phyloP scores from a whole-genome alignment of 2,888 invertebrate genomes.

The Reticulitermes lucifugus region DNA sequence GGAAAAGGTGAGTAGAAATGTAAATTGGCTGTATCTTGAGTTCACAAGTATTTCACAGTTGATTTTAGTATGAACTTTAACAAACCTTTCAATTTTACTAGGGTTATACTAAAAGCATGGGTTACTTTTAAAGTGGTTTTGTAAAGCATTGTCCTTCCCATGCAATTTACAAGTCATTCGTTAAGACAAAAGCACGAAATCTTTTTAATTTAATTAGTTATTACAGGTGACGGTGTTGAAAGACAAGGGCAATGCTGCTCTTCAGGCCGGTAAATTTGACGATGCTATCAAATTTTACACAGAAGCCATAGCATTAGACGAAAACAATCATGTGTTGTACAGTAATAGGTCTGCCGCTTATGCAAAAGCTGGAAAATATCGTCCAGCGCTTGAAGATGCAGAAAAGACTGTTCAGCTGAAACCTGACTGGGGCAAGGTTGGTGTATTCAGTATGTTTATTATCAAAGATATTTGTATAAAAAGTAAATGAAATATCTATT shows the following conservation, averaged over 20 bases:
- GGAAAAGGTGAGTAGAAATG: conserved; percentile 8
- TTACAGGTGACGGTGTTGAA: conserved; percentile 73
- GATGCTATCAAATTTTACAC: conserved; percentile 85
- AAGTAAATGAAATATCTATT: background rate
- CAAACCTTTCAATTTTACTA: background rate
- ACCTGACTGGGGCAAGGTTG: conserved; percentile 86
- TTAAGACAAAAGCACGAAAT: background rate
- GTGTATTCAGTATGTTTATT: background rate
- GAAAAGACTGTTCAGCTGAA: conserved; percentile 84
- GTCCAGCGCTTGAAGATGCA: conserved; percentile 84
- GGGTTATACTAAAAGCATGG: conserved; percentile 11
- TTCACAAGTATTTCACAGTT: background rate
- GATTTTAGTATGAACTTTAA: background rate
- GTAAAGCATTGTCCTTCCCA: background rate
- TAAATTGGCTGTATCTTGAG: background rate
- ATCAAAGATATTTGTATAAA: background rate
- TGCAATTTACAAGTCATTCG: background rate
- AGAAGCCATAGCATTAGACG: conserved; percentile 83
- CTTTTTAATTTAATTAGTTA: background rate
- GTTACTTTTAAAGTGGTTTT: background rate
- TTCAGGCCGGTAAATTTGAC: conserved; percentile 80
- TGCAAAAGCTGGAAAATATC: conserved; percentile 82
- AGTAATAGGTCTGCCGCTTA: conserved; percentile 94
- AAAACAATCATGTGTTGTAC: conserved; percentile 86
- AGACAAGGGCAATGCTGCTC: conserved; percentile 87